phyloP scores from a whole-genome alignment of 2,113 vertebrate species.

The Rhizomys pruinosus region DNA sequence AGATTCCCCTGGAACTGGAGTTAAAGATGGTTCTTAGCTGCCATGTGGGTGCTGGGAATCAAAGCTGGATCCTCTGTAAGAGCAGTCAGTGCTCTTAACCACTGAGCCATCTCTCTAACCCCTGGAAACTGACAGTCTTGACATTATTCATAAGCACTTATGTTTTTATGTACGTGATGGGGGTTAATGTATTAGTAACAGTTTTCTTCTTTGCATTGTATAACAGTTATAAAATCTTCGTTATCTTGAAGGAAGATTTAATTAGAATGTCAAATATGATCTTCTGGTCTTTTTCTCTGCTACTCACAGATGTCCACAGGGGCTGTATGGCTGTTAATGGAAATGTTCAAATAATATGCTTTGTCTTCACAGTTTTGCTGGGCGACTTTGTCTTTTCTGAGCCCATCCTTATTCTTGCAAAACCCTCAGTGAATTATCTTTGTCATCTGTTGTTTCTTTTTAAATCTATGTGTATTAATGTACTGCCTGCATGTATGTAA shows the following conservation, averaged over 20 bases:
- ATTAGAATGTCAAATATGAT: not conserved
- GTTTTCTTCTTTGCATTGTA: not conserved
- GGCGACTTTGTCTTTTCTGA: constrained; percentile 6
- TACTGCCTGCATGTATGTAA: too few relatives aligned
- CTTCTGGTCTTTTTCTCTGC: not conserved
- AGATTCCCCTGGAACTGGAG: too few relatives aligned
- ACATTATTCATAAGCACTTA: too few relatives aligned
- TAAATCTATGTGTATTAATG: too few relatives aligned
- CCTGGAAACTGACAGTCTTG: not conserved
- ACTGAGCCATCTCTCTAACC: too few relatives aligned
- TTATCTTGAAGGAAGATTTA: not conserved
- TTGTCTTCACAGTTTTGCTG: not conserved
- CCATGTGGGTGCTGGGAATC: too few relatives aligned
- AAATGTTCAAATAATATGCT: not conserved
- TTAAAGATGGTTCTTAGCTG: too few relatives aligned
- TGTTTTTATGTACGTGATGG: not conserved
- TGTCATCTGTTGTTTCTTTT: not conserved
- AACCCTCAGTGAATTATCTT: constrained; percentile 21
- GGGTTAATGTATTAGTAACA: constrained; percentile 5
- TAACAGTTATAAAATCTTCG: not conserved
- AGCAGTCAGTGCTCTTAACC: too few relatives aligned
- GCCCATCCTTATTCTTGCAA: not conserved
- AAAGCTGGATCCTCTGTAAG: too few relatives aligned
- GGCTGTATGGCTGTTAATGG: not conserved
- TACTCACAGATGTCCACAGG: not conserved